Conservation (phyloP, 2,888 invertebrate genomes). For the Lumbricus terrestris region DNA sequence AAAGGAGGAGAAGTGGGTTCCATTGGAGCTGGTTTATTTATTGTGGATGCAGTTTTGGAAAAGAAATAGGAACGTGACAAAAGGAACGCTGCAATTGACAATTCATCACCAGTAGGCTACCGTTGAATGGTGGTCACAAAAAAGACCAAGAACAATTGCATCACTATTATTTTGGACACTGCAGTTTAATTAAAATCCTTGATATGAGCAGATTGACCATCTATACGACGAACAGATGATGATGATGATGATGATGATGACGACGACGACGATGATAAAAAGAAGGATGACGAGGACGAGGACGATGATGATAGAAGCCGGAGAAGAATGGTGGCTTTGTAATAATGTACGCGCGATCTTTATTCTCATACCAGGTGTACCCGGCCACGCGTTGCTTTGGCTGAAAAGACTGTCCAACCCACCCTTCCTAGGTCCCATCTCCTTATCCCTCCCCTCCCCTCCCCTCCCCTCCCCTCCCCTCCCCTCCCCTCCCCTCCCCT, state of each 20-base stretch:
- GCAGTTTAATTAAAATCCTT: background rate
- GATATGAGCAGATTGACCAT: background rate
- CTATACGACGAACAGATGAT: background rate
- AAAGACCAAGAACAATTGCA: background rate
- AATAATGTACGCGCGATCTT: too few species aligned
- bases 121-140: background rate
- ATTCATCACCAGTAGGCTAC: background rate
- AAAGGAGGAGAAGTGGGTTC: too few species aligned
- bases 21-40: background rate
- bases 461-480: too few species aligned
- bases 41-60: background rate
- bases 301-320: too few species aligned
- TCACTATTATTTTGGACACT: background rate
- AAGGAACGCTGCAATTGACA: background rate
- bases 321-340: too few species aligned
- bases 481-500: too few species aligned
- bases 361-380: too few species aligned
- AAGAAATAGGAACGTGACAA: background rate
- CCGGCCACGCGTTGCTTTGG: too few species aligned
- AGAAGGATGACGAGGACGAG: background rate
- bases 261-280: background rate
- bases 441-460: too few species aligned
- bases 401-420: too few species aligned
- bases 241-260: background rate
- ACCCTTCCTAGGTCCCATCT: too few species aligned